Evolutionary conservation across 2,888 invertebrate genomes (phyloP).

Genomic region (Drosophila nr. fundita): DNA sequence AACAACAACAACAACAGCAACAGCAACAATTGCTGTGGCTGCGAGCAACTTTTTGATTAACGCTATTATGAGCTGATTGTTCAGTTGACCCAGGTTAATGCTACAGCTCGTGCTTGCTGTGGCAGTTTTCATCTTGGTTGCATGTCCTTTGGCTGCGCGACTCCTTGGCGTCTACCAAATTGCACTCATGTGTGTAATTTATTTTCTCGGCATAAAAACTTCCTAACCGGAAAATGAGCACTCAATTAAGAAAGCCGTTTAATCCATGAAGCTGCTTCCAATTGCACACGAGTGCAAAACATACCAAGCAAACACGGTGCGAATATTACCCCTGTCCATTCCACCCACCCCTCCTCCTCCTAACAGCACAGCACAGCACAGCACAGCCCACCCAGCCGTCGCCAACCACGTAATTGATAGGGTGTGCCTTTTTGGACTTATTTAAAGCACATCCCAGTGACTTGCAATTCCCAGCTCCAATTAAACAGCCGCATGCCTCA

Average conservation of each 20-base stretch:
- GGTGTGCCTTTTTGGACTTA: conserved; percentile 70
- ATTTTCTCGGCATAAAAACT: conserved; percentile 80
- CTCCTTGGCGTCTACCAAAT: conserved; percentile 56
- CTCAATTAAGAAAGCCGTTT: conserved; percentile 79
- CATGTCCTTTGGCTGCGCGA: conserved; percentile 41
- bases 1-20: conserved; percentile 13
- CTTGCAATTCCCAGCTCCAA: conserved; percentile 75
- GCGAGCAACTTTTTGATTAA: conserved; percentile 77
- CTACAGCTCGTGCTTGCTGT: conserved; percentile 32
- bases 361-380: no score
- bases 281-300: conserved; percentile 41
- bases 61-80: conserved; percentile 80
- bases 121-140: conserved; percentile 14
- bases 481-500: conserved; percentile 57
- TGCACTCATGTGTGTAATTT: conserved; percentile 81
- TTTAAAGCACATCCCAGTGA: conserved; percentile 72
- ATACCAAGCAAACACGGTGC: conserved; percentile 11
- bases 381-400: not conserved
- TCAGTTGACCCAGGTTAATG: conserved; percentile 74
- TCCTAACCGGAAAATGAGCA: conserved; percentile 81
- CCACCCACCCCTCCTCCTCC: not conserved
- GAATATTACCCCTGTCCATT: not conserved
- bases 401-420: conserved; percentile 63
- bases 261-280: conserved; percentile 69
- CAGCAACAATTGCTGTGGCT: conserved; percentile 8